Percentiles rank a stretch among this genome's conserved stretches.
These are phyloP conservation scores for Epiblema foenella DNA, from an alignment of 2,888 invertebrate species.

Conservation along the genomic window DNA sequence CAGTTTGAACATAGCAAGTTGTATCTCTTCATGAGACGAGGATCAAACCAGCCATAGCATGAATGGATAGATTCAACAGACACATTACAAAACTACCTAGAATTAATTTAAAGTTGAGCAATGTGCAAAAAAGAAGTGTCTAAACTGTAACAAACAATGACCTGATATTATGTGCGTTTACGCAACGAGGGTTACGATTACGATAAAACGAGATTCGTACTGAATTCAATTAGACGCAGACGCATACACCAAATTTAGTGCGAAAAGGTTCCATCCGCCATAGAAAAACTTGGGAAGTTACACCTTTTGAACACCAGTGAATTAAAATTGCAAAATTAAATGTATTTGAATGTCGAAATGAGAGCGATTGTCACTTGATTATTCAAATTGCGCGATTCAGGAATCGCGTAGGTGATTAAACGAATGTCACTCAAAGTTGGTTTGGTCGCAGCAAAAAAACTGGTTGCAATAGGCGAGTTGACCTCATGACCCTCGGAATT, in stretches of 20 bases:
- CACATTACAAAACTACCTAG: slow-evolving; percentile 24
- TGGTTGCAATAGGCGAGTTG: not conserved
- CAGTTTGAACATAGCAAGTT: no score
- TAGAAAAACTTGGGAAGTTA: not conserved
- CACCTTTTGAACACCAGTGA: not conserved
- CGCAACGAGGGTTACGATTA: slow-evolving; percentile 36
- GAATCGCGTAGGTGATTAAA: slow-evolving; percentile 21
- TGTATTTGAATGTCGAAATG: slow-evolving; percentile 31
- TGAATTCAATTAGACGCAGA: slow-evolving; percentile 25
- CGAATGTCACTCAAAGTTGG: slow-evolving; percentile 12
- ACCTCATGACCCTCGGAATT: slow-evolving; percentile 5
- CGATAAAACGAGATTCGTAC: slow-evolving; percentile 26
- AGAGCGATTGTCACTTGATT: slow-evolving; percentile 32
- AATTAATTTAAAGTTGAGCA: slow-evolving; percentile 27
- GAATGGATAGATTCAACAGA: not conserved
- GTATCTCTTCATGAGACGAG: no score
- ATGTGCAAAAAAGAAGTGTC: slow-evolving; percentile 29
- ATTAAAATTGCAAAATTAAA: slow-evolving; percentile 32
- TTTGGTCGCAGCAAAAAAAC: not conserved
- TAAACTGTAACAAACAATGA: slow-evolving; percentile 35
- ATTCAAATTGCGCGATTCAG: slow-evolving; percentile 28
- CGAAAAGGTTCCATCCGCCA: not conserved
- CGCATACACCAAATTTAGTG: not conserved
- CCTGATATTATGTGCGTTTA: slow-evolving; percentile 32
- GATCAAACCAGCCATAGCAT: no score